Evolutionary conservation across 2,888 invertebrate genomes (phyloP), one percentile per base, ranked within the genome.

Genomic region (Antheraea yamamai): DNA sequence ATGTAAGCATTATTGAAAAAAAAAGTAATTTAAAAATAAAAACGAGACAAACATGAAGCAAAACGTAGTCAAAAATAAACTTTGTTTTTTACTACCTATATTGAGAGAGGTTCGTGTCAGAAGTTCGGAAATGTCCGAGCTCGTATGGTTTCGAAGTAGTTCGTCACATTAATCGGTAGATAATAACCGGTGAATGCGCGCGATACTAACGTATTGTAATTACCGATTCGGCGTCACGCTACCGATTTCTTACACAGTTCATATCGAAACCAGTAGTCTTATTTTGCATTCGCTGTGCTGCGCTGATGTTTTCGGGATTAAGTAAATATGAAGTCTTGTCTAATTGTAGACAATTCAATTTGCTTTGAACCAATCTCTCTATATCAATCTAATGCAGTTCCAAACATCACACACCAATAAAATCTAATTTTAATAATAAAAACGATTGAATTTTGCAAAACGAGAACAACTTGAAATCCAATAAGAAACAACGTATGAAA

Each of bases 111-210:
- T 68, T 68, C 68, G 35, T 68, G 76, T 23, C 18, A 26, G 47
- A 18, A 52, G 35, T 35, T 70, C 71, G 70, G 72, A 78, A 83
- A 81, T 82, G 84, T 80, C 82, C 79, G 79, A 78, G 76, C 77
- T 68, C 73, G 76, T 68, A 35, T 23, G 39, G 68, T 68, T 39
- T 68, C 68, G 35, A 39, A 68, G 68, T 39, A 39, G 68, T 68
- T 68, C 35, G 74, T 77, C 76, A 80, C 78, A 85, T 89, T 90
- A 90, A 90, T 91, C 88, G 89, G 87, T 83, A 82, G 85, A 87
- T 88, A 90, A 89, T 87, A 82, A 88, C 81, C 83, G 83, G 79
- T 74, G 74, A 77, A 82, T 79, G 83, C 79, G 81, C 82, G 76
- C 77, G 75, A 73, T 76, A 70, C 81, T 79, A 79, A 83, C 83